Evolutionary conservation across 1,140 invertebrate genomes (phyloP).

Genomic region (Drosophila littoralis): DNA sequence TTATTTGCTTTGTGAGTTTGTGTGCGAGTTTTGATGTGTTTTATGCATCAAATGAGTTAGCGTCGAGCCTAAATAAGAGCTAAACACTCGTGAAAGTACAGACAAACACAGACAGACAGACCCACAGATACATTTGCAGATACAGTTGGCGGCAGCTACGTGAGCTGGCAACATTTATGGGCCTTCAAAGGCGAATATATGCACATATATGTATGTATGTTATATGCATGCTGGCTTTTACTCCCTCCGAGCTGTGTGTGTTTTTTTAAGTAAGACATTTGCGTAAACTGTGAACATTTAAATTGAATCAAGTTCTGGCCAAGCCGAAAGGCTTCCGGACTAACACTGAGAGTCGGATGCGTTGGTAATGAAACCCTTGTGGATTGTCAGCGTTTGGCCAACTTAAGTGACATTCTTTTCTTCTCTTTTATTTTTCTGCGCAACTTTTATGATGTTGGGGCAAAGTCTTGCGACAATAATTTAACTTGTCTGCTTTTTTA

Average conservation of each 20-base stretch:
- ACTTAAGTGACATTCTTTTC: constrained; percentile 20
- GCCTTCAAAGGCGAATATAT: background rate
- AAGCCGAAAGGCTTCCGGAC: constrained; percentile 5
- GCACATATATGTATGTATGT: background rate
- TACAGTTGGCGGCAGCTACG: constrained; percentile 37
- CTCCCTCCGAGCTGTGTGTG: background rate
- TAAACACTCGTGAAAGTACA: constrained; percentile 33
- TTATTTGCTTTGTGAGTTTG: background rate
- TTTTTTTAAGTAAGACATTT: constrained; percentile 33
- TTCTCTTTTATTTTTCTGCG: constrained; percentile 2
- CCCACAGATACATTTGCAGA: constrained; percentile 5
- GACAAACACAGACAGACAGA: background rate
- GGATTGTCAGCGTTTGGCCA: constrained; percentile 4
- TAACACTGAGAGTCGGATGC: background rate
- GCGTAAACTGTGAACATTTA: constrained; percentile 53
- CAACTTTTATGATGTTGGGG: constrained; percentile 29
- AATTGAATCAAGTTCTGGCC: constrained; percentile 63
- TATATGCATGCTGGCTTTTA: background rate
- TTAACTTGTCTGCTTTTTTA: constrained; percentile 52
- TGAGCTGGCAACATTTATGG: constrained; percentile 50
- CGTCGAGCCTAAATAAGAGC: constrained; percentile 56
- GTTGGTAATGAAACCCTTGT: constrained; percentile 31
- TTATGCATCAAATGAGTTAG: constrained; percentile 36
- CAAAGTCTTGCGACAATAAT: constrained; percentile 44
- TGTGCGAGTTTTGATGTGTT: constrained; percentile 6